These are phyloP conservation scores for Mimumesa dahlbomi DNA, from an alignment of 2,888 invertebrate genomes.

Conservation along the genomic window DNA sequence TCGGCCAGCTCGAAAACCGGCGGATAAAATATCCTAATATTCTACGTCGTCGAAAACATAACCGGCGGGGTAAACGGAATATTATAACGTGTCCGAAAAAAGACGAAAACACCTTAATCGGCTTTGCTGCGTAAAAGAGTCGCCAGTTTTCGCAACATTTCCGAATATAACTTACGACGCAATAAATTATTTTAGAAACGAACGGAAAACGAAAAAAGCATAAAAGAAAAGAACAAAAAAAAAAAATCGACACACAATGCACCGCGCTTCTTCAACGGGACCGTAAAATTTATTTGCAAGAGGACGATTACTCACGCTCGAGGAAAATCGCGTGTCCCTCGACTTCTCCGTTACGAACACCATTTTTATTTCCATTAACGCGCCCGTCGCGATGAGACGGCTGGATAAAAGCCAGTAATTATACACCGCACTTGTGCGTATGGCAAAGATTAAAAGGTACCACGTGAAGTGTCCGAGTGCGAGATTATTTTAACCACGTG, in stretches of 20 bases:
- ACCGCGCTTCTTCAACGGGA: neutral
- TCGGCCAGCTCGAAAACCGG: too few species aligned
- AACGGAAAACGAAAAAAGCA: too few species aligned
- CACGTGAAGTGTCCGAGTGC: slow-evolving; percentile 10
- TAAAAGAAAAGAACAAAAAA: too few species aligned
- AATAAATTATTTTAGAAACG: slow-evolving; percentile 3
- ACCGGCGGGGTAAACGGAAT: too few species aligned
- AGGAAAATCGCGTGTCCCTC: slow-evolving; percentile 34
- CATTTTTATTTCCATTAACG: slow-evolving; percentile 44
- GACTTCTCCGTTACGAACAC: slow-evolving; percentile 17
- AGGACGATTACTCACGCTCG: slow-evolving; percentile 12
- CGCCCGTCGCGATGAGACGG: slow-evolving; percentile 13
- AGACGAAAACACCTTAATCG: neutral
- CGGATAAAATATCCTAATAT: neutral
- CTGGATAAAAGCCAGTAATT: slow-evolving; percentile 42
- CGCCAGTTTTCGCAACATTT: neutral
- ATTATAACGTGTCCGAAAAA: too few species aligned
- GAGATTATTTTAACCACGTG: slow-evolving; percentile 43
- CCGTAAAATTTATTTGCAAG: neutral
- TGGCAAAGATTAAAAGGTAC: slow-evolving; percentile 44
- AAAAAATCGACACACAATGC: neutral
- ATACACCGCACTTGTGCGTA: slow-evolving; percentile 32
- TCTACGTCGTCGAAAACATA: too few species aligned
- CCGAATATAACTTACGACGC: neutral
- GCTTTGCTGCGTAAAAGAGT: neutral